Evolutionary conservation across 1,140 invertebrate genomes (phyloP), one percentile per base, ranked within the genome.

Genomic region (Aradophagus sp.): DNA sequence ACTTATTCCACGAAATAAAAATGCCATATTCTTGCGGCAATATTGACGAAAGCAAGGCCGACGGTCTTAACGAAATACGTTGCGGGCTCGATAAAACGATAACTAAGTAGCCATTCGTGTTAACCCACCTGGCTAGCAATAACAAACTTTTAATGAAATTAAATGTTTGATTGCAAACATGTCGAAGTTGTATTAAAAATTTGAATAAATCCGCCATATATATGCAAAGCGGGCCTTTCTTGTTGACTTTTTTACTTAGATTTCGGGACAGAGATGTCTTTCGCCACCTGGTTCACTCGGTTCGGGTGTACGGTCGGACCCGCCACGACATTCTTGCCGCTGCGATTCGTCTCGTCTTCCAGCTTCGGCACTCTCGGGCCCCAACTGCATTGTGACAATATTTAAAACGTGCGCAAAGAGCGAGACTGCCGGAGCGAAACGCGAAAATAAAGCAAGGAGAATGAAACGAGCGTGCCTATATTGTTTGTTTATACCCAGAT

Each of bases 381-480:
- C 70, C 73, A 52, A 29, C 38, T 52, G 42, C 67, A 61, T 52
- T 70, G 59, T 77, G 74, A 72, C 72, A 73, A 80, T 83, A 81
- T 82, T 82, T 82, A 80, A 83, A 83, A 5, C 8, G 20, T 23
- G 20, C 20, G 20, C 4, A 23, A 23, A 23, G 20, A 5, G 8
- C 20, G 8, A 4, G 20, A 23, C 20, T 8, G 20, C n/a, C n/a
- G n/a, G n/a, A n/a, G n/a, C n/a, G n/a, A n/a, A n/a, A n/a, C n/a
- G n/a, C n/a, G n/a, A n/a, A n/a, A n/a, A n/a, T n/a, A n/a, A n/a
- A n/a, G n/a, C 8, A 4, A 23, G 20, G 74, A 67, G 72, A 80
- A 80, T 83, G 79, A 77, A 83, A 80, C 78, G 78, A 81, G 78
- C 78, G 67, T 48, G 74, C 53, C 56, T 65, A n/a, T n/a, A n/a